phyloP scores from a whole-genome alignment of 2,797 vertebrate genomes.

The Artibeus lituratus region DNA sequence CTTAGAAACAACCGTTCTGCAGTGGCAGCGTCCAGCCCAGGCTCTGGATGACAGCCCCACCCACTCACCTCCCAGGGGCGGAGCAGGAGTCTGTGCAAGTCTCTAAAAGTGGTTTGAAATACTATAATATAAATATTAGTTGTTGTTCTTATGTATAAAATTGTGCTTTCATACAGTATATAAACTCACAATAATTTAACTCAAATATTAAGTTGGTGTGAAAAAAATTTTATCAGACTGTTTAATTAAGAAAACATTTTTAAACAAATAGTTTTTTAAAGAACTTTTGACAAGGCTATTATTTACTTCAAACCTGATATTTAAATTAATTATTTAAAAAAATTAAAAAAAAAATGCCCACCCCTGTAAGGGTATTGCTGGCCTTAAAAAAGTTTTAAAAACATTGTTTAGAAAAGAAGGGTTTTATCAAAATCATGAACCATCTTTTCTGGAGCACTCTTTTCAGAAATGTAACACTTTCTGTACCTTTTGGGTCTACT shows the following conservation, averaged over 20 bases:
- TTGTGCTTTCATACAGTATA: not conserved
- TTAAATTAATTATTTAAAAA: not conserved
- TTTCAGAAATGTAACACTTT: slow-evolving; percentile 52
- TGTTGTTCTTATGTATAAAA: slow-evolving; percentile 4
- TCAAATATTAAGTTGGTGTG: not conserved
- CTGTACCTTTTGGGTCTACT: slow-evolving; percentile 65
- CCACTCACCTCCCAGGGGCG: not conserved
- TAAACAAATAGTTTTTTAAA: slow-evolving; percentile 41
- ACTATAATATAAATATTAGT: not conserved
- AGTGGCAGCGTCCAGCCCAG: not conserved
- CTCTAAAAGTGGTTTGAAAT: not conserved
- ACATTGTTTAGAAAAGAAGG: not conserved
- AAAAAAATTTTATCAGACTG: slow-evolving; percentile 41
- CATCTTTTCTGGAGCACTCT: slow-evolving; percentile 62
- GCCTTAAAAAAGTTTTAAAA: slow-evolving; percentile 40
- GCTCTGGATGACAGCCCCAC: slow-evolving; percentile 23
- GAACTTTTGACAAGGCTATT: not conserved
- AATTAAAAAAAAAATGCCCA: not conserved
- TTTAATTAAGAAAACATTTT: not conserved
- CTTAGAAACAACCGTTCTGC: slow-evolving; percentile 74
- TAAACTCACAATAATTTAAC: slow-evolving; percentile 23
- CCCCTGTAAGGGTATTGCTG: not conserved
- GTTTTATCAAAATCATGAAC: slow-evolving; percentile 41
- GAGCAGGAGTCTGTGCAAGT: not conserved
- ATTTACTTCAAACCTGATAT: not conserved